phyloP scores from a whole-genome alignment of 2,888 invertebrate genomes.

The Brachylomia viminalis region DNA sequence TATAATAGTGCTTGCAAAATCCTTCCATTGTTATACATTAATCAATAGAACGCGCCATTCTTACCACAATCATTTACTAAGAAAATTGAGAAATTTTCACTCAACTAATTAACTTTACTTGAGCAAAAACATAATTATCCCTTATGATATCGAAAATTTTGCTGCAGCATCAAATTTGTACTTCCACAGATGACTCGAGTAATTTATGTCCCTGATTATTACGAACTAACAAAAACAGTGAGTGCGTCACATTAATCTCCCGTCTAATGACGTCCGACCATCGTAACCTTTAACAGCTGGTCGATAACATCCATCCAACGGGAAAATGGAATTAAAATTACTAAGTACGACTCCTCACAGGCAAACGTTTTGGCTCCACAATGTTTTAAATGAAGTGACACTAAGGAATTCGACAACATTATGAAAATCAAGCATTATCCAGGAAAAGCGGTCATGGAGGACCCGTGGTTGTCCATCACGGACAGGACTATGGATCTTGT shows the following conservation, averaged over 20 bases:
- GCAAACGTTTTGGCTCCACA: slow-evolving; percentile 56
- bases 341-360: slow-evolving; percentile 48
- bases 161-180: slow-evolving; percentile 61
- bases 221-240: slow-evolving; percentile 59
- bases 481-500: slow-evolving; percentile 94
- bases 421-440: slow-evolving; percentile 97
- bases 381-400: slow-evolving; percentile 56
- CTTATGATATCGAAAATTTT: slow-evolving; percentile 58
- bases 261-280: slow-evolving; percentile 55
- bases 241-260: slow-evolving; percentile 57
- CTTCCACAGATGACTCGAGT: slow-evolving; percentile 57
- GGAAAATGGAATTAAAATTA: slow-evolving; percentile 74
- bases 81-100: slow-evolving; percentile 42
- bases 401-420: slow-evolving; percentile 70
- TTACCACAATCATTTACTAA: slow-evolving; percentile 56
- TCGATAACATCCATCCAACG: slow-evolving; percentile 57
- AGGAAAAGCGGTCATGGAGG: slow-evolving; percentile 95
- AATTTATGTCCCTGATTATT: slow-evolving; percentile 56
- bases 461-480: slow-evolving; percentile 92
- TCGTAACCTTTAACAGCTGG: slow-evolving; percentile 60
- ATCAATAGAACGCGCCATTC: slow-evolving; percentile 65
- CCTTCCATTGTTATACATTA: slow-evolving; percentile 70
- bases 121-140: slow-evolving; percentile 22
- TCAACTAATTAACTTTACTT: slow-evolving; percentile 17
- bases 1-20: slow-evolving; percentile 70